Base-by-base conservation (phyloP, 2,888 invertebrate species). In the Chrysopilus asiliformis region DNA sequence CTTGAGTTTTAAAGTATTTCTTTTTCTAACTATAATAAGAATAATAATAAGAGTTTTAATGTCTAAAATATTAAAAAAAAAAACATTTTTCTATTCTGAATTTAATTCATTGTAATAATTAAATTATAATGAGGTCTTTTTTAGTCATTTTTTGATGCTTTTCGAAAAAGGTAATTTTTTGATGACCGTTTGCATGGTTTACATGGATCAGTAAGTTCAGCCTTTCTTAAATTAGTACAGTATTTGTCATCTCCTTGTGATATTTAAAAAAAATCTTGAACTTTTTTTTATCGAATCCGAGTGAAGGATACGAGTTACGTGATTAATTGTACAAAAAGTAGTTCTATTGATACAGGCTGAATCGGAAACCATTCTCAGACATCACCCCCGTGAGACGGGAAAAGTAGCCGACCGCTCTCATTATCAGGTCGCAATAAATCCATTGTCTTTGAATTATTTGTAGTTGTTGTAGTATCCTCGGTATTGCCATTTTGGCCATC, bases 341-440 rank as follows among this genome's bases (percentile, higher is more conserved):
- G 28, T 30, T 38, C 34, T 40, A 40, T 38, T 34, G 25, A 16
- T 16, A 41, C 13, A 30, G 41, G 40, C 38, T 41, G 41, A 43
- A 41, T 31, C 18, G 36, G 34, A 36, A 43, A 35, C 45, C 41
- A 45, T 40, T 45, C 43, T 46, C 46, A 48, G 43, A 48, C 45
- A 33, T 43, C 41, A 10, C 40, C 39, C n/a, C 34, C 40, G 3
- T 29, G 25, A 6, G 41, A 37, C 13, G 43, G 38, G 20, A 34
- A 34, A 19, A 43, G 27, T 8, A 39, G 25, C 19, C 40, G 35
- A 14, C 37, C 36, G 18, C 36, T 36, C 19, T 36, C 31, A 32
- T 45, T 44, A 36, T 53, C 52, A 36, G 53, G 53, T 30, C 47
- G 49, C 24, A 53, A 43, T 36, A 53, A 45, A 40, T 53, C 52